Conservation (phyloP, 92 coral and sea anemone species). For the Heliopora coerulea region DNA sequence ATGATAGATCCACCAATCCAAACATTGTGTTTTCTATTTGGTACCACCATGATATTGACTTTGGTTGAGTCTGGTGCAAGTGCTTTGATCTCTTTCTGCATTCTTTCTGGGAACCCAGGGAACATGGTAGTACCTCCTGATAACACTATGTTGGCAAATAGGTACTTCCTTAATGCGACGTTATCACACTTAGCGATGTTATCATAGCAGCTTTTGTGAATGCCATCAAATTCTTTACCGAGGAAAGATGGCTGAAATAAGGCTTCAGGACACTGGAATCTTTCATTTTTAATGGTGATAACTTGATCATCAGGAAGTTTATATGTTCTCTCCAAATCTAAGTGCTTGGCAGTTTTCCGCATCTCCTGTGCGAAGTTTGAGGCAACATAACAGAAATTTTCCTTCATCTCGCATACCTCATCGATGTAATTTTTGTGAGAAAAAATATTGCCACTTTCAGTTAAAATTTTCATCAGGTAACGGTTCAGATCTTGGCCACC, state of each 20-base stretch:
- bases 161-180: conserved; percentile 73
- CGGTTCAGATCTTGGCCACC: conserved; percentile 80
- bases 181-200: conserved; percentile 88
- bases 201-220: conserved; percentile 86
- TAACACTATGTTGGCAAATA: conserved; percentile 82
- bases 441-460: conserved; percentile 78
- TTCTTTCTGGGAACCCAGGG: conserved; percentile 85
- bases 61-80: conserved; percentile 80
- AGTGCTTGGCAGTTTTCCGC: conserved; percentile 74
- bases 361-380: conserved; percentile 77
- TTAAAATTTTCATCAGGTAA: conserved; percentile 76
- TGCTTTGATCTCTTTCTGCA: conserved; percentile 78
- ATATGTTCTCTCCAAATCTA: conserved; percentile 75
- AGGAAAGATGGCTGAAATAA: conserved; percentile 81
- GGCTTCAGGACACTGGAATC: conserved; percentile 93
- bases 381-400: conserved; percentile 87
- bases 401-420: conserved; percentile 83
- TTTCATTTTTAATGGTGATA: conserved; percentile 83
- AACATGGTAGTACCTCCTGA: conserved; percentile 95
- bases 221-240: conserved; percentile 81
- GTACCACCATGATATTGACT: conserved; percentile 88
- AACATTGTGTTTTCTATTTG: conserved; percentile 89
- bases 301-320: conserved; percentile 91
- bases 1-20: conserved; percentile 98
- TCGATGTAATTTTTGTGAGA: conserved; percentile 70